Evolutionary conservation across 2,888 invertebrate genomes (phyloP), one percentile per base, ranked within the genome.

Genomic region (Lochmaea capreae): DNA sequence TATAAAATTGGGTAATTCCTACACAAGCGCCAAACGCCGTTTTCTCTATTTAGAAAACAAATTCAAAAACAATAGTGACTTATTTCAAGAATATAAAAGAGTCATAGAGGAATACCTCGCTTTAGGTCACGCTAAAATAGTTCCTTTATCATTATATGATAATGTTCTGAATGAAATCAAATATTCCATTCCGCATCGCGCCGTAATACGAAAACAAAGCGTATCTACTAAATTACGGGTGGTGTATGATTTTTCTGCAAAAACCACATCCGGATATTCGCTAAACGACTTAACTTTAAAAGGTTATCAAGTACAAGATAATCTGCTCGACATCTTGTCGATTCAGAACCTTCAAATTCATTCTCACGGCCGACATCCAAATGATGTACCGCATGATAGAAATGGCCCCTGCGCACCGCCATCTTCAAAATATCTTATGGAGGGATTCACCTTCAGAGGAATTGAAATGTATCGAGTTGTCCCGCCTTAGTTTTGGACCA

Each of bases 151-250:
- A n/a, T n/a, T n/a, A n/a, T n/a, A n/a, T n/a, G n/a, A n/a, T n/a
- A n/a, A n/a, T n/a, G n/a, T n/a, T n/a, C n/a, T n/a, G n/a, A n/a
- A n/a, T n/a, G n/a, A n/a, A n/a, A n/a, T n/a, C n/a, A n/a, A n/a
- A n/a, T 71, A 71, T 52, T 72, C 71, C 14, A 33, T 71, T 9
- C 74, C 74, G 3, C 74, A 74, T 59, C 72, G 73, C 14, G 74
- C 71, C 54, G 75, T 75, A 1, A 71, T 75, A 6, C 68, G 65
- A 52, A 73, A 76, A 26, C 66, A 42, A 42, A 42, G 68, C 16
- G 11, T n/a, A 3, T 65, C 65, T 8, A 77, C 77, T 11, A 76
- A 74, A 71, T n/a, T 72, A 11, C 33, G 76, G 14, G 74, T 72
- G 8, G 74, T 76, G 1, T 76, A 74, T 63, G 67, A 76, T 59